These are phyloP conservation scores for Symphodus melops DNA, from an alignment of 2,113 vertebrate species.

Conservation along the genomic window DNA sequence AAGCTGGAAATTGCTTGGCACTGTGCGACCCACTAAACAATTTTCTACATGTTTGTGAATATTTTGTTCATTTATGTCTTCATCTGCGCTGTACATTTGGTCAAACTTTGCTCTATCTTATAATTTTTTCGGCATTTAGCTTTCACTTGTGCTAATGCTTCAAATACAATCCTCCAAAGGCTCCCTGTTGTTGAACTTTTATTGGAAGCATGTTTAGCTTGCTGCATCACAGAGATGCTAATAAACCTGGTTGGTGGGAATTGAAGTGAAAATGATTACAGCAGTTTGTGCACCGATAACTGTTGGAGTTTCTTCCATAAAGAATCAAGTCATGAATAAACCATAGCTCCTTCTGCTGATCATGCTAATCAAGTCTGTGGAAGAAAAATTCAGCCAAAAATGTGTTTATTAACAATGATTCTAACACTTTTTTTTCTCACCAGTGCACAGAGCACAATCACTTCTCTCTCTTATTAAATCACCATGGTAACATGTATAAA, in stretches of 20 bases:
- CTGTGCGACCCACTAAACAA: too few species aligned
- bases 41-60: too few species aligned
- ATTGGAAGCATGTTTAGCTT: not conserved
- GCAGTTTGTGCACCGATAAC: not conserved
- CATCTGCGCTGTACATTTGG: too few species aligned
- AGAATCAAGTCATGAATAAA: not conserved
- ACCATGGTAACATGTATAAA: not conserved
- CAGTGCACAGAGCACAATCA: not conserved
- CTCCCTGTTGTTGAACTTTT: not conserved
- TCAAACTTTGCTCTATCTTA: too few species aligned
- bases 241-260: not conserved
- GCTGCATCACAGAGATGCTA: not conserved
- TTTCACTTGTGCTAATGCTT: not conserved
- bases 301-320: not conserved
- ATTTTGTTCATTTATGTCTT: too few species aligned
- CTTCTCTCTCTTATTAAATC: not conserved
- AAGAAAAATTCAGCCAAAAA: not conserved
- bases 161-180: not conserved
- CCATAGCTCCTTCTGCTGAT: not conserved
- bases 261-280: not conserved
- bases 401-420: not conserved
- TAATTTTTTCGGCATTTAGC: too few species aligned
- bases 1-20: too few species aligned
- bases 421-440: not conserved
- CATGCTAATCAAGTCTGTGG: not conserved